Evolutionary conservation across 2,888 invertebrate species (phyloP).

Genomic region (Sycophila texana): DNA sequence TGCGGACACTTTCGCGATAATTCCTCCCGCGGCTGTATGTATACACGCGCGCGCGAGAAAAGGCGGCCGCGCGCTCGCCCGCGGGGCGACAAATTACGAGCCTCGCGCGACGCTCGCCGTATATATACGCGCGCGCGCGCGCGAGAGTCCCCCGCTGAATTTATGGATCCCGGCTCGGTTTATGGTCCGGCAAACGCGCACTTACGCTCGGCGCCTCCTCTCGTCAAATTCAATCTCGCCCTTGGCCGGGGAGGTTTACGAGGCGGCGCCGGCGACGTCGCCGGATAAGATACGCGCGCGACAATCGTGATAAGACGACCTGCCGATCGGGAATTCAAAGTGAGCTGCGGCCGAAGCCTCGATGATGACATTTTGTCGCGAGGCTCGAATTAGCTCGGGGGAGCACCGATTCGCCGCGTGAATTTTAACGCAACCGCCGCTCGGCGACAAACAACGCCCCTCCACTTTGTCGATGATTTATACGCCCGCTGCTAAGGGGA

Average conservation of each 20-base stretch:
- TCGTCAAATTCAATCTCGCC: constrained; percentile 33
- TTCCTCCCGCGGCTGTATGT: not conserved
- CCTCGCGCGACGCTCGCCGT: not conserved
- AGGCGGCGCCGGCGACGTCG: not conserved
- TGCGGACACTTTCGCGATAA: constrained; percentile 14
- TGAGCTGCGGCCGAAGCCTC: not conserved
- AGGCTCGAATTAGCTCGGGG: not conserved
- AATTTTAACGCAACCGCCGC: not conserved
- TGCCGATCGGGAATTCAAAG: constrained; percentile 29
- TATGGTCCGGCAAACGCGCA: not conserved
- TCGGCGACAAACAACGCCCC: not conserved
- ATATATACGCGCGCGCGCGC: not conserved
- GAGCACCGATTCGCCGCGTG: not conserved
- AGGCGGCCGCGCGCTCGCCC: not conserved
- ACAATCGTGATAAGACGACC: constrained; percentile 19
- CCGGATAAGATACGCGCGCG: not conserved
- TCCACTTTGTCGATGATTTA: constrained; percentile 1
- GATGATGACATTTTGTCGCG: constrained; percentile 39
- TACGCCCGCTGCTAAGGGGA: not conserved
- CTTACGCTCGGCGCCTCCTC: not conserved
- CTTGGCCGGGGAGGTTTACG: constrained; percentile 31
- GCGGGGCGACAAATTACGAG: constrained; percentile 13
- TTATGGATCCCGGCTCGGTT: constrained; percentile 8
- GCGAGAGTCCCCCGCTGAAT: not conserved
- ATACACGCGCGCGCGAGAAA: not conserved